Evolutionary conservation across 2,888 invertebrate species (phyloP), one percentile per base, ranked within the genome.

Genomic region (Sminthurides aquaticus): DNA sequence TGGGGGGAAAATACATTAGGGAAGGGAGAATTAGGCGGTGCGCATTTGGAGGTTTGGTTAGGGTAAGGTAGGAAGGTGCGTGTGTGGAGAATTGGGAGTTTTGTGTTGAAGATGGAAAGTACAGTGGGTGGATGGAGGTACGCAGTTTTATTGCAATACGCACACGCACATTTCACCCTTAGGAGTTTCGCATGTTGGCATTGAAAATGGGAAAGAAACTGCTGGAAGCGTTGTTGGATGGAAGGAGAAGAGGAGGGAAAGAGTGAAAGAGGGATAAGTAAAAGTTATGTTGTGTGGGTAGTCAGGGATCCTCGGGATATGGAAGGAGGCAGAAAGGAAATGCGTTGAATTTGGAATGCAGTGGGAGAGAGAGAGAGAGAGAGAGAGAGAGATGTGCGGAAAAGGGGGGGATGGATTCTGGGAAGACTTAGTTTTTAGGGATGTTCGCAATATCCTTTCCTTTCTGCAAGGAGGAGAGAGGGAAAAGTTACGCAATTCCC

Each of bases 141-240:
- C 52, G 52, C 52, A 52, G 52, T 52, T 52, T 52, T 52, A 52
- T 52, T 52, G 52, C 52, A 52, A 52, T 52, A 52, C 52, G 52
- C 52, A 52, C 52, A 52, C 52, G 52, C 52, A 52, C 52, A 52
- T 52, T 52, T 52, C 52, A 15, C 52, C 20, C 52, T 5, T 5
- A 8, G 11, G 5, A 52, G 15, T 52, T 52, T 52, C 22, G 52
- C 52, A 52, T 15, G 20, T 52, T 52, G 52, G 52, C 52, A 52
- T 52, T 52, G 52, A 52, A 52, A 34, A 34, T 11, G 15, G 43
- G 43, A 34, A 34, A 34, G 15, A 15, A 34, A 11, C 43, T 34
- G 43, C 43, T 5, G 43, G 15, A 34, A 34, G 43, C 8, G 43
- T 5, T 5, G 43, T 11, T 11, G 43, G 43, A 34, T 15, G 43